These are phyloP conservation scores for Prunella strophiata DNA, from an alignment of 2,797 vertebrate genomes.

Conservation along the genomic window DNA sequence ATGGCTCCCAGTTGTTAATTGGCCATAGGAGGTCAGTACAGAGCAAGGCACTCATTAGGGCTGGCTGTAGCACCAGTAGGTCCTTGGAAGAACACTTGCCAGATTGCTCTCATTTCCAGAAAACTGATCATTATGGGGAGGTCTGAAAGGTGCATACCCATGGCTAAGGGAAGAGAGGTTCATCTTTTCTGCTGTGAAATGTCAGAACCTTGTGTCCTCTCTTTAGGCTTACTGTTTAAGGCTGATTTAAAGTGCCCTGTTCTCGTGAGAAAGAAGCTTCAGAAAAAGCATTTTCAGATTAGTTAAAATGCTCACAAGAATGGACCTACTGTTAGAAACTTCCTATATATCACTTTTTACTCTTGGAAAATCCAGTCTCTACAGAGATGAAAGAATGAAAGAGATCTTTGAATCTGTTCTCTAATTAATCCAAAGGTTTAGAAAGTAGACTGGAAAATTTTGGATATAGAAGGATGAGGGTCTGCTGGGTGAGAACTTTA, in stretches of 20 bases:
- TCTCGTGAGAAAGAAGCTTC: neutral
- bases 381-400: neutral
- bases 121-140: neutral
- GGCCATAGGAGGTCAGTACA: constrained; percentile 46
- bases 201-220: neutral
- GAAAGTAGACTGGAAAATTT: neutral
- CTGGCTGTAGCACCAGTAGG: neutral
- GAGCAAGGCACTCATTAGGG: neutral
- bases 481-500: neutral
- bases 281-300: neutral
- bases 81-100: neutral
- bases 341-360: neutral
- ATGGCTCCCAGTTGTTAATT: neutral
- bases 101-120: neutral
- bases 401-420: neutral
- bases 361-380: neutral
- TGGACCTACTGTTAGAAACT: neutral
- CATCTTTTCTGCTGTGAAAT: neutral
- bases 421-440: neutral
- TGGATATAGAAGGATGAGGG: neutral
- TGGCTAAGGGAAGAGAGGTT: neutral
- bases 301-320: neutral
- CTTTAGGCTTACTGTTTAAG: neutral
- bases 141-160: neutral
- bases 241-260: neutral